phyloP scores from a whole-genome alignment of 1,140 invertebrate genomes.

The Musca vetustissima region DNA sequence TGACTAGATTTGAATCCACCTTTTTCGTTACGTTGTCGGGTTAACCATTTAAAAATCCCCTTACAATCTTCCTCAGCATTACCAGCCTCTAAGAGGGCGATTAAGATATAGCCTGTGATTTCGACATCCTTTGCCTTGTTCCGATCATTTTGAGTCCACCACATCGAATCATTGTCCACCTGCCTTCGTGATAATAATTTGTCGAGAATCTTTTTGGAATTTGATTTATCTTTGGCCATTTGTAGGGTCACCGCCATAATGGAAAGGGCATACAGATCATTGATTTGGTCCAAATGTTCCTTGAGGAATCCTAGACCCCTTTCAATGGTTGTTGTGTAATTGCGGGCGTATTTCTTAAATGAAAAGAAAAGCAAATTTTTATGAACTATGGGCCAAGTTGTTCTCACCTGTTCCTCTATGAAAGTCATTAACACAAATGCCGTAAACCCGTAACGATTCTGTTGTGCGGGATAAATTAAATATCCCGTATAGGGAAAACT shows the following conservation, averaged over 20 bases:
- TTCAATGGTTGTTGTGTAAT: no score
- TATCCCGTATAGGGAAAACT: constrained; percentile 9
- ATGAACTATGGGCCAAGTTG: neutral
- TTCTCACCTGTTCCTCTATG: neutral
- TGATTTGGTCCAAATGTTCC: no score
- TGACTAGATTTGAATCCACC: constrained; percentile 78
- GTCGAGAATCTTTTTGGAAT: constrained; percentile 37
- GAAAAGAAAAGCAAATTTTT: no score
- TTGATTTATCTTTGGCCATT: constrained; percentile 11
- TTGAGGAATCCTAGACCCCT: no score
- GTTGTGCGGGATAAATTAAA: neutral
- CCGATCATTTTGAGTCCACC: constrained; percentile 41
- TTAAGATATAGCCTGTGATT: constrained; percentile 73
- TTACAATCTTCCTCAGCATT: constrained; percentile 34
- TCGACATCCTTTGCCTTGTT: constrained; percentile 69
- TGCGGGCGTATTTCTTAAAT: no score
- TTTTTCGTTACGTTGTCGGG: constrained; percentile 71
- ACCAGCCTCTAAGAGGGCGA: constrained; percentile 62
- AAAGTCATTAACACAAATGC: constrained; percentile 6
- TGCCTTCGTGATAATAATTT: constrained; percentile 34
- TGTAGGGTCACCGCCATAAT: no score
- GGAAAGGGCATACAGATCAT: no score
- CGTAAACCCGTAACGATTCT: neutral
- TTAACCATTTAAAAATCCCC: constrained; percentile 70
- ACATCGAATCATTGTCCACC: constrained; percentile 39